phyloP scores from a whole-genome alignment of 2,888 invertebrate species.

The Troilus luridus region DNA sequence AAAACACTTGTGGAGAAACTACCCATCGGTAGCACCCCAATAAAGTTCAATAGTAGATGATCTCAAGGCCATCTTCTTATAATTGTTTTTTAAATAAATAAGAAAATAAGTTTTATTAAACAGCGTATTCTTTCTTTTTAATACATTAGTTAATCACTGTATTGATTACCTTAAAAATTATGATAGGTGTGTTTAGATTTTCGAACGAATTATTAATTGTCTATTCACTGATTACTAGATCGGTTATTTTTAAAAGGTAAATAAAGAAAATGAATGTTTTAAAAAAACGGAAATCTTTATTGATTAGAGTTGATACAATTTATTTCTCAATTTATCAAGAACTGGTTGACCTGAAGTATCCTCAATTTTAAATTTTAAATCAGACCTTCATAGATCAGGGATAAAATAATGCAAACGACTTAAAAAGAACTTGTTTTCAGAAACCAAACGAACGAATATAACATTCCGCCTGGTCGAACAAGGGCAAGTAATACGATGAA shows the following conservation, averaged over 20 bases:
- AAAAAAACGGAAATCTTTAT: neutral
- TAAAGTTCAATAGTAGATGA: too few species aligned
- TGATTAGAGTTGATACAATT: neutral
- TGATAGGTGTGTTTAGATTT: too few species aligned
- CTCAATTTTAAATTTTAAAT: constrained; percentile 20
- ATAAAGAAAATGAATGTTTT: neutral
- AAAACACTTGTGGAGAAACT: too few species aligned
- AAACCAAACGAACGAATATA: neutral
- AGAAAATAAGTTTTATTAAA: too few species aligned
- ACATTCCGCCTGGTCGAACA: neutral
- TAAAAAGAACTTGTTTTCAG: constrained; percentile 2
- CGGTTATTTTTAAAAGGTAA: neutral
- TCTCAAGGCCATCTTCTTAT: too few species aligned
- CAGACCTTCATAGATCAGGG: neutral
- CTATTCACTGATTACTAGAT: neutral
- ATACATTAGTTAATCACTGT: too few species aligned
- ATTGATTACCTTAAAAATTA: too few species aligned
- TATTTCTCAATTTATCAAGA: neutral
- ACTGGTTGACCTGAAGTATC: neutral
- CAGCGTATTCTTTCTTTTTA: too few species aligned
- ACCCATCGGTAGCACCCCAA: too few species aligned
- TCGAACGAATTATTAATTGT: neutral
- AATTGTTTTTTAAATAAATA: too few species aligned
- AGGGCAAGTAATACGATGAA: neutral
- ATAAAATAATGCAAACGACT: constrained; percentile 23